phyloP scores from a whole-genome alignment of 1,140 invertebrate species.

The Lucilia cuprina region DNA sequence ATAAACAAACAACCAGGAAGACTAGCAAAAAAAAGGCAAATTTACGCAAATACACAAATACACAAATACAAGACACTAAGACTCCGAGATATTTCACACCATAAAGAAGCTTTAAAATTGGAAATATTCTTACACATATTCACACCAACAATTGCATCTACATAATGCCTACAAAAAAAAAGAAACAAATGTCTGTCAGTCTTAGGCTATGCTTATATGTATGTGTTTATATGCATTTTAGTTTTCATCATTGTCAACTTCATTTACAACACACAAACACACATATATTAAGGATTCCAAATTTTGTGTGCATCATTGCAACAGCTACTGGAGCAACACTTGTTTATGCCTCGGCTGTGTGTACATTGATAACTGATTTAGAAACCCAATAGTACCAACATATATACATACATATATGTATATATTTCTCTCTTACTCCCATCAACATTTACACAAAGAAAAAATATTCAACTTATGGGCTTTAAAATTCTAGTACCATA shows the following conservation, averaged over 20 bases:
- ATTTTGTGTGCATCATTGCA: neutral
- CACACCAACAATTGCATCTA: neutral
- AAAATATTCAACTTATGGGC: neutral
- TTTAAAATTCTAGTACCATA: neutral
- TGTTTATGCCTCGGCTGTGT: neutral
- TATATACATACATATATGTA: neutral
- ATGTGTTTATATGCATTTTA: neutral
- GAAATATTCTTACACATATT: neutral
- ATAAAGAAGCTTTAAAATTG: neutral
- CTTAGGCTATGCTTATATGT: neutral
- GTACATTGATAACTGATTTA: neutral
- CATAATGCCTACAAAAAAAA: neutral
- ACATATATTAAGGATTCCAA: too few relatives aligned
- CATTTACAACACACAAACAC: neutral
- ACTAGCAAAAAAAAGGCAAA: neutral
- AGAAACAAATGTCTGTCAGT: neutral
- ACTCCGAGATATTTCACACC: neutral
- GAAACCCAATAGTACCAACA: neutral
- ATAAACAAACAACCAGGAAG: neutral
- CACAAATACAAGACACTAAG: neutral
- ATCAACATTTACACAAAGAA: neutral
- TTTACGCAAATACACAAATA: neutral
- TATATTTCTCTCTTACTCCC: too few relatives aligned
- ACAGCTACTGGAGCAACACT: neutral
- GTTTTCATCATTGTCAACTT: slow-evolving; percentile 14